Percentiles rank a stretch among this genome's conserved stretches.
Conservation (phyloP, 30 jellyfish, hydroid and myxozoan genomes). For the Catostylus mosaicus region DNA sequence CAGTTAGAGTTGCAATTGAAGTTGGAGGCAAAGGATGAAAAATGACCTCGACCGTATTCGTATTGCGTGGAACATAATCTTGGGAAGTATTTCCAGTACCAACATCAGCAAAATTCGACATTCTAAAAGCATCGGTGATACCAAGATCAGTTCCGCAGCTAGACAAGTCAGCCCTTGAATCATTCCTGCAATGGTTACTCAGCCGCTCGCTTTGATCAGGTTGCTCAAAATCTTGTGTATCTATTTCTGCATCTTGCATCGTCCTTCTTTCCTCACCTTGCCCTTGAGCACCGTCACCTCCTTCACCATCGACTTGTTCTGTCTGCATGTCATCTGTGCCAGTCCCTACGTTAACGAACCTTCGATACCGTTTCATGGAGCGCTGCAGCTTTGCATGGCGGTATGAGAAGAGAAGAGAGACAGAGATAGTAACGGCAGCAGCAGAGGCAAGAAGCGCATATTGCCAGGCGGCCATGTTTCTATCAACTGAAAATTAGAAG, state of each 20-base stretch:
- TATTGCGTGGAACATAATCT: background rate
- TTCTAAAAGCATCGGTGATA: background rate
- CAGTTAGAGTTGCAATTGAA: too few relatives aligned
- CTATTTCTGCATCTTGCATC: background rate
- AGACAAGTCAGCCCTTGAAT: background rate
- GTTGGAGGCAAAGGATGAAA: background rate
- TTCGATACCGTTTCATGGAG: background rate
- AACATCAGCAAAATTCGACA: background rate
- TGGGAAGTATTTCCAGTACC: background rate
- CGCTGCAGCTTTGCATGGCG: slow-evolving; percentile 1
- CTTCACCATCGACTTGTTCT: background rate
- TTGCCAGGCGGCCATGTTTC: slow-evolving; percentile 23
- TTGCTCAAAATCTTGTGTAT: background rate
- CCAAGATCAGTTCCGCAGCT: background rate
- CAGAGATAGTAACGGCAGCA: background rate
- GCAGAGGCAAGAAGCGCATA: slow-evolving; percentile 8
- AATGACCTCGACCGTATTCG: background rate
- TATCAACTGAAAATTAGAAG: slow-evolving; percentile 16
- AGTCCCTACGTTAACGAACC: slow-evolving; percentile 10
- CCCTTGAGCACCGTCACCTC: background rate
- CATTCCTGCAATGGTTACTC: background rate
- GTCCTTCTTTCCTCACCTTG: background rate
- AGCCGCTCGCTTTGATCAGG: background rate
- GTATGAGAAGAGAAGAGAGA: background rate
- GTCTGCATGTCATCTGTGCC: slow-evolving; percentile 6